These are phyloP conservation scores for Portunus trituberculatus DNA, from an alignment of 1,140 invertebrate species.

Conservation along the genomic window DNA sequence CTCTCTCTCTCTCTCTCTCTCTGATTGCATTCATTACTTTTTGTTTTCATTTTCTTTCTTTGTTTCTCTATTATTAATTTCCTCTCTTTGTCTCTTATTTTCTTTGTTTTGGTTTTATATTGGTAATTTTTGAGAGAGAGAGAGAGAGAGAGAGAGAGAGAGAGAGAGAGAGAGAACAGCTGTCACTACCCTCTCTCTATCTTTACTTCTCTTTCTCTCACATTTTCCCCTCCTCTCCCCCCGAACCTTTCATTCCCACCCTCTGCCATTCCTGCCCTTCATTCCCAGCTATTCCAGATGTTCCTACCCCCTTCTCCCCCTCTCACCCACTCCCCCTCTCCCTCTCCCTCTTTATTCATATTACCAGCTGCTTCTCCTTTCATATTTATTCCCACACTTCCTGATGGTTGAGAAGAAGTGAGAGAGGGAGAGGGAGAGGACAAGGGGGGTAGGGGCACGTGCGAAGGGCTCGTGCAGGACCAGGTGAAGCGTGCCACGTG, in stretches of 20 bases:
- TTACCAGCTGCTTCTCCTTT: not conserved
- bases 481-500: not conserved
- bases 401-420: not conserved
- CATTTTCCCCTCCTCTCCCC: not conserved
- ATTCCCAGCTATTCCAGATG: not conserved
- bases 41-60: not conserved
- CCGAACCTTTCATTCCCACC: not conserved
- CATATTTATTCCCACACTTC: conserved; percentile 28
- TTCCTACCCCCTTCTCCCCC: not conserved
- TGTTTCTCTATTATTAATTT: not conserved
- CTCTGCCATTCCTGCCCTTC: not conserved
- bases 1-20: conserved; percentile 2
- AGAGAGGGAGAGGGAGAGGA: not conserved
- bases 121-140: no score
- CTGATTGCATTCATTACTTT: not conserved
- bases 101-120: no score
- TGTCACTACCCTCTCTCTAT: not conserved
- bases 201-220: not conserved
- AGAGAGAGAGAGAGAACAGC: not conserved
- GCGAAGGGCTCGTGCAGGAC: not conserved
- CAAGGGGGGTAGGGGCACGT: no score
- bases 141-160: not conserved
- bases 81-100: not conserved
- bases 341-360: not conserved
- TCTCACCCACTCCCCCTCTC: not conserved